Evolutionary conservation across 2,888 invertebrate genomes (phyloP).

Genomic region (Drosophila algonquin): DNA sequence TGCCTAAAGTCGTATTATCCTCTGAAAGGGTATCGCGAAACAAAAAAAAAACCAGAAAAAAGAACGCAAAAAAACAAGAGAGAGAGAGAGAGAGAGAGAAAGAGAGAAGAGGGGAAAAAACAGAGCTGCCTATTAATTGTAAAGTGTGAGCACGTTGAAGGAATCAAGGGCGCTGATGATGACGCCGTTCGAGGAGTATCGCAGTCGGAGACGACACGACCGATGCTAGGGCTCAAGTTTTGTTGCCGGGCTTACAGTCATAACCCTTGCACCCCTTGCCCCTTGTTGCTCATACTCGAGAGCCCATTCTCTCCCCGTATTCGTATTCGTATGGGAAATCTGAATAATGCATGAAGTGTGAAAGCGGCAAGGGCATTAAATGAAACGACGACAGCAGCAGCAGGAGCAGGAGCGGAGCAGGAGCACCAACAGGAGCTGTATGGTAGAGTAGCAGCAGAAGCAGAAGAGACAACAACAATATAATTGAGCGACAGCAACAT

Average conservation of each 20-base stretch:
- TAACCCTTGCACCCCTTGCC: constrained; percentile 7
- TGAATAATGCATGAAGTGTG: constrained; percentile 79
- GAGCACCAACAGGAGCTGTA: constrained; percentile 21
- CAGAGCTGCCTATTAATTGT: constrained; percentile 75
- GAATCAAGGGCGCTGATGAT: constrained; percentile 74
- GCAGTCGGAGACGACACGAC: constrained; percentile 17
- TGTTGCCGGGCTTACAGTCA: constrained; percentile 9
- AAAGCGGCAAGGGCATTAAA: constrained; percentile 76
- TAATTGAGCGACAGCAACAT: constrained; percentile 57
- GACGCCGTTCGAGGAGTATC: constrained; percentile 51
- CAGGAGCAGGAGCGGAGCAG: constrained; percentile 40
- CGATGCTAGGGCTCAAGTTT: constrained; percentile 38
- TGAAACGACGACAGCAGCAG: constrained; percentile 51
- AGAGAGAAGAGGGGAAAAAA: constrained; percentile 36
- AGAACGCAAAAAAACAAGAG: constrained; percentile 15
- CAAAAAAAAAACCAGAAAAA: constrained; percentile 5
- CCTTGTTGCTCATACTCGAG: constrained; percentile 6
- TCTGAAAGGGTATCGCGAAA: neutral
- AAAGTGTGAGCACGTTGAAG: constrained; percentile 75
- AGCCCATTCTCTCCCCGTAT: constrained; percentile 11
- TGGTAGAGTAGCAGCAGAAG: constrained; percentile 28
- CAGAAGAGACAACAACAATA: constrained; percentile 54
- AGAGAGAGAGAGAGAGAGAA: constrained; percentile 15
- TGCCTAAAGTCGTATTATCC: neutral
- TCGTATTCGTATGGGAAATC: constrained; percentile 68